Percentiles rank a stretch among this genome's conserved stretches.
These are phyloP conservation scores for Molanna angustata DNA, from an alignment of 2,888 invertebrate genomes.

Conservation along the genomic window DNA sequence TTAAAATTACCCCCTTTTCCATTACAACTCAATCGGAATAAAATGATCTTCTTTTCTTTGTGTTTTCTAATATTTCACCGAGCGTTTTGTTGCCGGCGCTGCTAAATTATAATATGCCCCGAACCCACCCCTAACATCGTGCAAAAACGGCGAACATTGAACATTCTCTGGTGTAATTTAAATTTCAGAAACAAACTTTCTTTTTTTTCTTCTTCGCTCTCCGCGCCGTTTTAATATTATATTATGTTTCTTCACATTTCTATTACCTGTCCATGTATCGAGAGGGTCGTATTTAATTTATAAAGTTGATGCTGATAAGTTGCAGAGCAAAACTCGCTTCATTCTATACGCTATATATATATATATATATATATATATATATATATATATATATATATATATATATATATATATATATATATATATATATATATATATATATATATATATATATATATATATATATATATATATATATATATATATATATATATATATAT, in stretches of 20 bases:
- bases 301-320: slow-evolving; percentile 27
- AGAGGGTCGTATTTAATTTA: slow-evolving; percentile 30
- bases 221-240: slow-evolving; percentile 19
- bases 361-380: too few species aligned
- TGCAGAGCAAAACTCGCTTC: too few species aligned
- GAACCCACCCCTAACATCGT: too few species aligned
- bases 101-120: slow-evolving; percentile 29
- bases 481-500: too few species aligned
- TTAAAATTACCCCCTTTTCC: slow-evolving; percentile 22
- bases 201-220: slow-evolving; percentile 12
- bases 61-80: slow-evolving; percentile 27
- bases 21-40: slow-evolving; percentile 32
- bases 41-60: slow-evolving; percentile 30
- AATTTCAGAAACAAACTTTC: slow-evolving; percentile 29
- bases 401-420: too few species aligned
- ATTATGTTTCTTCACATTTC: slow-evolving; percentile 28
- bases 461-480: too few species aligned
- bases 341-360: too few species aligned
- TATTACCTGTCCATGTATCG: slow-evolving; percentile 31
- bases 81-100: slow-evolving; percentile 26
- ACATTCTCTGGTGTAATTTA: slow-evolving; percentile 23
- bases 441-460: too few species aligned
- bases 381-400: too few species aligned
- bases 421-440: too few species aligned
- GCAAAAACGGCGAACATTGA: too few species aligned